Conservation (phyloP, 2,113 vertebrate species). For the Archilochus colubris region DNA sequence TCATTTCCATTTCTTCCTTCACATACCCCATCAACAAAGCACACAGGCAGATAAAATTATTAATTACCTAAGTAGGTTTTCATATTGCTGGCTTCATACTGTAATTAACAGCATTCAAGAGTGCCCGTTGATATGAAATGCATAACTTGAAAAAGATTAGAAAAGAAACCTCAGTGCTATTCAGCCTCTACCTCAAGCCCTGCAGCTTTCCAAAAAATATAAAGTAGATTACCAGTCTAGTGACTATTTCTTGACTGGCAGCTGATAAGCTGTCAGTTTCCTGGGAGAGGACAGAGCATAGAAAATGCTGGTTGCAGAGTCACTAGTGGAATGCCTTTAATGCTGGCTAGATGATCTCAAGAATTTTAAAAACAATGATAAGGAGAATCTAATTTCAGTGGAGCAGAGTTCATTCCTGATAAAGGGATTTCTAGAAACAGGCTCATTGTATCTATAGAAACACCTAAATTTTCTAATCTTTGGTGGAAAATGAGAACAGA, state of each 20-base stretch:
- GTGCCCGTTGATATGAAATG: not conserved
- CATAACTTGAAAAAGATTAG: slow-evolving; percentile 31
- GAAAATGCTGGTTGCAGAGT: not conserved
- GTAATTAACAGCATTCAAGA: slow-evolving; percentile 27
- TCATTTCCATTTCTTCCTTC: not conserved
- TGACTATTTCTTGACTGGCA: slow-evolving; percentile 28
- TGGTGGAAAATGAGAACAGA: slow-evolving; percentile 68
- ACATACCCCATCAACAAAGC: not conserved
- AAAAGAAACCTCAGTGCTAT: slow-evolving; percentile 8
- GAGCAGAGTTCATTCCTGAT: slow-evolving; percentile 54
- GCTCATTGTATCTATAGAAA: slow-evolving; percentile 65
- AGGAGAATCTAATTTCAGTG: slow-evolving; percentile 58
- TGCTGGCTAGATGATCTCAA: slow-evolving; percentile 25
- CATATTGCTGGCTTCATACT: not conserved
- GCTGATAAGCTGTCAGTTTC: slow-evolving; percentile 46
- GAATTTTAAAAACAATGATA: slow-evolving; percentile 45
- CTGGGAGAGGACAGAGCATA: not conserved
- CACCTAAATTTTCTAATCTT: slow-evolving; percentile 65
- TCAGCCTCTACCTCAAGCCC: slow-evolving; percentile 12
- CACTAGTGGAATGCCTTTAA: slow-evolving; percentile 40
- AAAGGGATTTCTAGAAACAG: slow-evolving; percentile 60
- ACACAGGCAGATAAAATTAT: slow-evolving; percentile 33
- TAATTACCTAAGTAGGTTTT: slow-evolving; percentile 43
- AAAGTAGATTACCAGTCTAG: not conserved
- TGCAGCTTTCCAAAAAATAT: not conserved